These are phyloP conservation scores for Spilarctia lutea DNA, from an alignment of 2,888 invertebrate species.

Conservation along the genomic window DNA sequence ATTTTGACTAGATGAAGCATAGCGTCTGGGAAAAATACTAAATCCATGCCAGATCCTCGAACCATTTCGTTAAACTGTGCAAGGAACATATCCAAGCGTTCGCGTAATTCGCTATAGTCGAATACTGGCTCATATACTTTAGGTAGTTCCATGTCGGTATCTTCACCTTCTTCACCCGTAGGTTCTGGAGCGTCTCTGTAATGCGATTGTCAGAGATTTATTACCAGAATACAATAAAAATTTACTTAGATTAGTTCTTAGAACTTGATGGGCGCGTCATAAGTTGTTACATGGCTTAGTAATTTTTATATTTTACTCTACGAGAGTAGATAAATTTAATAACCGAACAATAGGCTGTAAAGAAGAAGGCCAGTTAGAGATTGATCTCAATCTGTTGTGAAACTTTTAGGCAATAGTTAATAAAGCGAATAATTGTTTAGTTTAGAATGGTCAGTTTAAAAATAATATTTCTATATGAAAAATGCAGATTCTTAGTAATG, in stretches of 20 bases:
- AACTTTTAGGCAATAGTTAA: background rate
- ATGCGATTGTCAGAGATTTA: constrained; percentile 19
- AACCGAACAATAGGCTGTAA: background rate
- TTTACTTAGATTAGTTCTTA: background rate
- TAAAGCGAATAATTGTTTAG: no score
- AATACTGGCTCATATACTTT: constrained; percentile 98
- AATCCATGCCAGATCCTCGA: constrained; percentile 97
- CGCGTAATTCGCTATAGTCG: constrained; percentile 92
- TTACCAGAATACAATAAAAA: background rate
- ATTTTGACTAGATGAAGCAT: constrained; percentile 98
- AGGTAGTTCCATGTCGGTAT: constrained; percentile 97
- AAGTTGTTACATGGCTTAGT: background rate
- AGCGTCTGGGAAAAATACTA: constrained; percentile 99
- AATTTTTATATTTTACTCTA: background rate
- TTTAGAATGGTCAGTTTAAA: no score
- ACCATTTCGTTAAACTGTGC: constrained; percentile 98
- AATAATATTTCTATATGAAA: no score
- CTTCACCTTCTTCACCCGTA: constrained; percentile 98
- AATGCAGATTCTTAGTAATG: no score
- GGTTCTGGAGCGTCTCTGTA: constrained; percentile 97
- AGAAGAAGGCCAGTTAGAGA: background rate
- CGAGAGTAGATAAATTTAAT: background rate
- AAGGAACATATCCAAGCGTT: constrained; percentile 96
- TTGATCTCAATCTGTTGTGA: background rate
- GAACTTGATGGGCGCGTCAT: background rate